A percentile compares a stretch with the other conserved stretches of the same genome.
Conservation (phyloP, 2,797 vertebrate genomes). For the Scyliorhinus canicula region DNA sequence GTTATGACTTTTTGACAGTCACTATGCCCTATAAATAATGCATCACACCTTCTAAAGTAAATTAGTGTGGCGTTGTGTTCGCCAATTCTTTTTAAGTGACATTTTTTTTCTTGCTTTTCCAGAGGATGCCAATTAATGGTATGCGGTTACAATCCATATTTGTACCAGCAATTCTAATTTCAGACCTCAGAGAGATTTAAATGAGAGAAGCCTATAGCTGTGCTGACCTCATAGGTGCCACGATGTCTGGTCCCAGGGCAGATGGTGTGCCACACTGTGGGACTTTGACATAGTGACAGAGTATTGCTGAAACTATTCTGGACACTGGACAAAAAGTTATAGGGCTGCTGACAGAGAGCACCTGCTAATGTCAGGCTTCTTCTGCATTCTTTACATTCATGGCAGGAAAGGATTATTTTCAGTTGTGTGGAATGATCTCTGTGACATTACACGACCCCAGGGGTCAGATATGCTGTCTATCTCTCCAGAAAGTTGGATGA, state of each 20-base stretch:
- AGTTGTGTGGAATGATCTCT: slow-evolving; percentile 66
- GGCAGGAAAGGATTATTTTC: slow-evolving; percentile 70
- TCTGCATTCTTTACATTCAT: slow-evolving; percentile 57
- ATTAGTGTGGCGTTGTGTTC: background rate
- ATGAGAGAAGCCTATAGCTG: background rate
- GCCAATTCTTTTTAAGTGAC: slow-evolving; percentile 21
- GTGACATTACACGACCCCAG: slow-evolving; percentile 67
- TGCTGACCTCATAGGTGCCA: slow-evolving; percentile 38
- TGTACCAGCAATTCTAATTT: slow-evolving; percentile 26
- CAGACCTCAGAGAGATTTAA: background rate
- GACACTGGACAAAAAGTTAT: slow-evolving; percentile 42
- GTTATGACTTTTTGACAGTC: slow-evolving; percentile 13
- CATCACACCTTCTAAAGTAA: slow-evolving; percentile 21
- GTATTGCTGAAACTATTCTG: slow-evolving; percentile 45
- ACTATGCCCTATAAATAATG: slow-evolving; percentile 15
- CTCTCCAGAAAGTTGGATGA: slow-evolving; percentile 68
- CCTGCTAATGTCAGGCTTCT: slow-evolving; percentile 59
- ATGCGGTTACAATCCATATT: background rate
- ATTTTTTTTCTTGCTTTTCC: slow-evolving; percentile 9
- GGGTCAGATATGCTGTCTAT: slow-evolving; percentile 62
- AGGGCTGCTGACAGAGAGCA: slow-evolving; percentile 47
- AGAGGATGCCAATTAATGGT: slow-evolving; percentile 31
- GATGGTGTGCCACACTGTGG: slow-evolving; percentile 38
- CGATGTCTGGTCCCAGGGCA: slow-evolving; percentile 40
- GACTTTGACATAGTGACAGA: slow-evolving; percentile 40